Evolutionary conservation across 30 jellyfish, hydroid and myxozoan species (phyloP).

Genomic region (Cassiopea andromeda): DNA sequence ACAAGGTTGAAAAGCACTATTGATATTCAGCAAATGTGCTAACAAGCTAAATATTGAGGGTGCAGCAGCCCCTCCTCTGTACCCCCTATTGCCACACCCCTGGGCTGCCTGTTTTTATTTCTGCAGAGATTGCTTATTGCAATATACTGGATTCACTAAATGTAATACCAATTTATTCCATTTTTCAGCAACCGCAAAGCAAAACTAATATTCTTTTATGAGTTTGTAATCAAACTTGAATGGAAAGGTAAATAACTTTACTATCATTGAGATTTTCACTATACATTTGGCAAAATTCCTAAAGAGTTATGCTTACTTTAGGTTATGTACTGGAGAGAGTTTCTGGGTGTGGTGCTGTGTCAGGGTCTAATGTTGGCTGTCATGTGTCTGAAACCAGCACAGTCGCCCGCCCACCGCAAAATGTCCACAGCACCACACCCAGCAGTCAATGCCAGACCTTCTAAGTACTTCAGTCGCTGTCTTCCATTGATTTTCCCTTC

Average conservation of each 20-base stretch:
- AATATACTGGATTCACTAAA: no score
- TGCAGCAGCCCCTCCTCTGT: no score
- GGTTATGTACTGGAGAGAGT: no score
- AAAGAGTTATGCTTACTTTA: no score
- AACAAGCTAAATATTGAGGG: no score
- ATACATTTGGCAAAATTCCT: no score
- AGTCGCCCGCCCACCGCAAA: not conserved
- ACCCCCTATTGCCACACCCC: no score
- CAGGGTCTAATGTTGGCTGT: not conserved
- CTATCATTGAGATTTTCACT: not conserved
- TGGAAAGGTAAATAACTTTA: constrained; percentile 69
- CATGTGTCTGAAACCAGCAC: not conserved
- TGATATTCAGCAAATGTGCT: no score
- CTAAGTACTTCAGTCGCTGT: not conserved
- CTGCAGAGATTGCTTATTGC: no score
- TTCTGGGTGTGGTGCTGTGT: not conserved
- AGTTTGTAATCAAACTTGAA: constrained; percentile 77
- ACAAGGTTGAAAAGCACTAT: no score
- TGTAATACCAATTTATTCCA: no score
- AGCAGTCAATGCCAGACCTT: not conserved
- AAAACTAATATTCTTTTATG: constrained; percentile 89
- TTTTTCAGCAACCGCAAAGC: constrained; percentile 93
- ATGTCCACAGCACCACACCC: not conserved
- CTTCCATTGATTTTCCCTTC: not conserved
- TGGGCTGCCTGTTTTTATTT: no score